Evolutionary conservation across 2,888 invertebrate species (phyloP), one percentile per base, ranked within the genome.

Genomic region (Smittia sp.): DNA sequence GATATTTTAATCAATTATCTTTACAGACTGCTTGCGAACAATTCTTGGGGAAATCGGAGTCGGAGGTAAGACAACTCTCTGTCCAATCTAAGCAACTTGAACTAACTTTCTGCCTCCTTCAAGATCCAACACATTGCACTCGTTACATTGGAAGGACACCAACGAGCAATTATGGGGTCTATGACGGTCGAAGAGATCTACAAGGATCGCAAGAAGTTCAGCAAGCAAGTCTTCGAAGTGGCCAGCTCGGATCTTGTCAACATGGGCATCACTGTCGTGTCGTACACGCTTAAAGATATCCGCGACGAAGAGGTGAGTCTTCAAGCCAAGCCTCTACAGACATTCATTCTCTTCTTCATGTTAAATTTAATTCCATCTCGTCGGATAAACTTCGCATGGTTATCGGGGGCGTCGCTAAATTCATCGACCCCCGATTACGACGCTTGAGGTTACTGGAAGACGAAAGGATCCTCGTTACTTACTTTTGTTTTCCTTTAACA

Each of bases 161-260:
- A 96, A 82, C 86, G 96, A 76, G 96, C 96, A 76, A 96, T 96
- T 76, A 96, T 96, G 96, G 96, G 96, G 32, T 94, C 94, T 76
- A 96, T 96, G 96, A 96, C 95, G 0, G 95, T 96, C 1, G 96
- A 96, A 84, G 96, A 96, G 83, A 96, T 96, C 79, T 96, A 96
- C 82, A 96, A 96, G 80, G 96, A 96, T 81, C 88, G 96, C 74
- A 96, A 96, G 83, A 96, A 96, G 82, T 96, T 96, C 83, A 95
- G 95, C 79, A 96, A 95, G 83, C 89, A 90, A 82, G 96, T 96
- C 1, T 96, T 96, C 79, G 95, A 96, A 84, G 96, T 96, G 11
- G 96, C 96, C 1, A 95, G 95, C 22, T 94, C 94, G 69, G 96
- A 96, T 85, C 86, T 96, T 75, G 94, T 96, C 77, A 96, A 96